These are phyloP conservation scores for Noctua pronuba DNA, from an alignment of 2,888 invertebrate genomes.

Conservation along the genomic window DNA sequence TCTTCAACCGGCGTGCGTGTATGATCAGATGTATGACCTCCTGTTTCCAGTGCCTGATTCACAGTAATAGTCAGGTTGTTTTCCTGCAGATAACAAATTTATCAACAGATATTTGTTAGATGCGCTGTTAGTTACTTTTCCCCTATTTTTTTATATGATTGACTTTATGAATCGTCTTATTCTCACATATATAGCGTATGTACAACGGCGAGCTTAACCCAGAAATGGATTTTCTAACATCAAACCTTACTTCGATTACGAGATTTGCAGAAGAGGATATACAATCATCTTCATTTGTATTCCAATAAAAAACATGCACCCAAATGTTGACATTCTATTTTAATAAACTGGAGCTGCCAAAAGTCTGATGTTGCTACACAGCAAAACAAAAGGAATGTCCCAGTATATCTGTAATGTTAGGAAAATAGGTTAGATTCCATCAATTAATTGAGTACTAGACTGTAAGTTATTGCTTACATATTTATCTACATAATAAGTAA, in stretches of 20 bases:
- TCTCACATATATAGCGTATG: too few species aligned
- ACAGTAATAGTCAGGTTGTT: not conserved
- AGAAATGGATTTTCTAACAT: too few species aligned
- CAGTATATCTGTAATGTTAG: slow-evolving; percentile 18
- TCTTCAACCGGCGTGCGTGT: not conserved
- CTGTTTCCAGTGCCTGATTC: not conserved
- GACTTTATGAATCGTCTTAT: not conserved
- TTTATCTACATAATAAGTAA: not conserved
- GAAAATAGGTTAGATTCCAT: not conserved
- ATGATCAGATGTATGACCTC: not conserved
- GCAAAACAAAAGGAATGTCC: not conserved
- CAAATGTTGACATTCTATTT: not conserved
- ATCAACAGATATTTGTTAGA: not conserved
- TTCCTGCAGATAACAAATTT: not conserved
- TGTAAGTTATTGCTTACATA: not conserved
- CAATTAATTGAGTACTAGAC: slow-evolving; percentile 4
- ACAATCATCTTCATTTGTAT: not conserved
- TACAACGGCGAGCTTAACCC: too few species aligned
- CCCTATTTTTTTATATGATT: not conserved
- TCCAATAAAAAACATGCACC: not conserved
- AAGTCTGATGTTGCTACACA: not conserved
- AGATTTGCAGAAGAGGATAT: too few species aligned
- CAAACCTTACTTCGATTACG: too few species aligned
- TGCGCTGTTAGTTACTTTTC: not conserved
- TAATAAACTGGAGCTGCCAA: not conserved